Percentiles rank a stretch among this genome's conserved stretches.
phyloP scores from a whole-genome alignment of 2,797 vertebrate genomes.

The Pteropus rufus region DNA sequence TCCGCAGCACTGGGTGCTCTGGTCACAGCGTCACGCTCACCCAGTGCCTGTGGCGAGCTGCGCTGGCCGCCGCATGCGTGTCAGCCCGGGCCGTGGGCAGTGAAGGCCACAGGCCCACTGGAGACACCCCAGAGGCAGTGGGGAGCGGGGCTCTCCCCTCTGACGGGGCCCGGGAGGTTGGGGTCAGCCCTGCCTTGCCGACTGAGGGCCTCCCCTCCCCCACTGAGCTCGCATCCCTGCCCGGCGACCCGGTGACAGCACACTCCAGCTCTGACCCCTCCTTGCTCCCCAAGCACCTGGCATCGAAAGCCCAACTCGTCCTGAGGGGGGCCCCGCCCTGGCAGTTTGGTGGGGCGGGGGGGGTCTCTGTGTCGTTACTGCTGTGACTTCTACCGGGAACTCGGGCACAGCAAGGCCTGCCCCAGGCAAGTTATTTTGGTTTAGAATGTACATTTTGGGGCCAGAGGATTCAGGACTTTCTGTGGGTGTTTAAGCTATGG shows the following conservation, averaged over 20 bases:
- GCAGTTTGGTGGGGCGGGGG: too few species aligned
- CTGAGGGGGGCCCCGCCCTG: too few species aligned
- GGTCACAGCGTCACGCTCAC: background rate
- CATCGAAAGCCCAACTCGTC: background rate
- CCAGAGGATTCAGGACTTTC: background rate
- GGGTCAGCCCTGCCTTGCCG: background rate
- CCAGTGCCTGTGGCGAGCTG: background rate
- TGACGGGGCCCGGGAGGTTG: background rate
- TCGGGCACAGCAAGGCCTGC: background rate
- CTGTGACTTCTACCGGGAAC: background rate
- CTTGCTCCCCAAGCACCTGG: background rate
- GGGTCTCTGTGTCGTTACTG: fast-evolving
- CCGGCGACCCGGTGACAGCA: background rate
- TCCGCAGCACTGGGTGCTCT: background rate
- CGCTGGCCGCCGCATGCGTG: background rate
- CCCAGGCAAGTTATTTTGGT: fast-evolving
- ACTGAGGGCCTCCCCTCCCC: fast-evolving
- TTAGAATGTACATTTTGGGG: background rate
- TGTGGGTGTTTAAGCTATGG: background rate
- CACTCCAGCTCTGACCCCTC: background rate
- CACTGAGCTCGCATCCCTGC: background rate
- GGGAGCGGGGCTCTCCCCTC: background rate
- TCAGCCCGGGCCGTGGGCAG: background rate
- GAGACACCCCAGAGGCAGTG: background rate
- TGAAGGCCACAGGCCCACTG: background rate